These are phyloP conservation scores for Ondatra zibethicus DNA, from an alignment of 2,113 vertebrate genomes.

Conservation along the genomic window DNA sequence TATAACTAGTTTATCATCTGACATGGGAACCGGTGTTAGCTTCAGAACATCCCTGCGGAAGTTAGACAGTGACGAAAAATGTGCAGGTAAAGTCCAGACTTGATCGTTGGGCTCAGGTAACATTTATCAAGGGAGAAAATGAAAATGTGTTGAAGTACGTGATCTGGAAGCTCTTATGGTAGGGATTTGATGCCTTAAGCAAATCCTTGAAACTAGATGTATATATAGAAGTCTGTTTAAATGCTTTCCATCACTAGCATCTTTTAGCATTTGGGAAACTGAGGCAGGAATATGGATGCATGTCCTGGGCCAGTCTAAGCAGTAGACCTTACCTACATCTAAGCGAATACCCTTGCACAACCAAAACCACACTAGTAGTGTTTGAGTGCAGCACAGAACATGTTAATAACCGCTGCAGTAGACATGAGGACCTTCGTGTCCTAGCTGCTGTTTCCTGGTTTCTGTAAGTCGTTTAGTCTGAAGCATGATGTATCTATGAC, in stretches of 20 bases:
- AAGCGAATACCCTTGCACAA: background rate
- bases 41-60: constrained; percentile 1
- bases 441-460: background rate
- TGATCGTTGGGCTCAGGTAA: background rate
- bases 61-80: background rate
- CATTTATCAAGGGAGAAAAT: constrained; percentile 14
- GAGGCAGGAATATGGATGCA: background rate
- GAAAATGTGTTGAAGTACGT: constrained; percentile 18
- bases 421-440: background rate
- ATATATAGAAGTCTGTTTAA: background rate
- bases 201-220: background rate
- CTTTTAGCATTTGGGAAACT: constrained; percentile 12
- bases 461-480: background rate
- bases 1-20: background rate
- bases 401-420: background rate
- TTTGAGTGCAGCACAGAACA: background rate
- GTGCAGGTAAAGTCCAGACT: background rate
- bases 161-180: background rate
- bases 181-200: background rate
- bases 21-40: background rate
- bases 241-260: background rate
- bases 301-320: background rate
- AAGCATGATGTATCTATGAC: background rate
- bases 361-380: too few species aligned
- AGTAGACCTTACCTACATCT: background rate